phyloP scores from a whole-genome alignment of 2,888 invertebrate species.

The Priocnemis perturbator region DNA sequence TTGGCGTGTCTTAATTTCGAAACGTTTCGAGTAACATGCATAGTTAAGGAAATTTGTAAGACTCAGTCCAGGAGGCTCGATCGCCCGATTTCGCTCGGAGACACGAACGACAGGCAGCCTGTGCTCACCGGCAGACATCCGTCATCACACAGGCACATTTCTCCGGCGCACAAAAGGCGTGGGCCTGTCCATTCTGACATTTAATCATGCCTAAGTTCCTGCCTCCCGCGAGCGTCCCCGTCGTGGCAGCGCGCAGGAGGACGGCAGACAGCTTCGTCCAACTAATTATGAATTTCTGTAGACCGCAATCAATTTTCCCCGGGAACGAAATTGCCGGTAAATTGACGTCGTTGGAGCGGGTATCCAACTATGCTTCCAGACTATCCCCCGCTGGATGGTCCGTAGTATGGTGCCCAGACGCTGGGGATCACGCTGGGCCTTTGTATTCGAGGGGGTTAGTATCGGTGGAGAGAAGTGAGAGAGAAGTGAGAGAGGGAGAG shows the following conservation, averaged over 20 bases:
- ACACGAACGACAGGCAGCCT: too few relatives aligned
- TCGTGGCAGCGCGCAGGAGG: conserved; percentile 25
- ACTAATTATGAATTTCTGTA: conserved; percentile 59
- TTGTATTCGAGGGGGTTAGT: conserved; percentile 56
- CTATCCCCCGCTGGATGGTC: conserved; percentile 42
- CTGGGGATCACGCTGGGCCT: conserved; percentile 53
- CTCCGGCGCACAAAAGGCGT: too few relatives aligned
- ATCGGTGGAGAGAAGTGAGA: conserved; percentile 46
- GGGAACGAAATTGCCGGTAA: conserved; percentile 59
- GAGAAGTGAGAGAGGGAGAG: conserved; percentile 38
- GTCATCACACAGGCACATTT: too few relatives aligned
- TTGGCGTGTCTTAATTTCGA: too few relatives aligned
- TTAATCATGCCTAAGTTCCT: conserved; percentile 55
- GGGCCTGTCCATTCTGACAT: conserved; percentile 42
- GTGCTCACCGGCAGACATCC: too few relatives aligned
- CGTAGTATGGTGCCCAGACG: conserved; percentile 47
- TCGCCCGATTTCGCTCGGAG: too few relatives aligned
- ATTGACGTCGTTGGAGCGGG: conserved; percentile 54
- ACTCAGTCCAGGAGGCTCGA: too few relatives aligned
- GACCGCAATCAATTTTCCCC: conserved; percentile 60
- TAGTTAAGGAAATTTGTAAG: too few relatives aligned
- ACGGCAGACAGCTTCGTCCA: conserved; percentile 44
- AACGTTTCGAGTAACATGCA: too few relatives aligned
- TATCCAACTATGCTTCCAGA: conserved; percentile 54
- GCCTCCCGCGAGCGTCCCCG: conserved; percentile 34